Conservation (phyloP, 2,888 invertebrate genomes). For the Lasioglossum lativentre region DNA sequence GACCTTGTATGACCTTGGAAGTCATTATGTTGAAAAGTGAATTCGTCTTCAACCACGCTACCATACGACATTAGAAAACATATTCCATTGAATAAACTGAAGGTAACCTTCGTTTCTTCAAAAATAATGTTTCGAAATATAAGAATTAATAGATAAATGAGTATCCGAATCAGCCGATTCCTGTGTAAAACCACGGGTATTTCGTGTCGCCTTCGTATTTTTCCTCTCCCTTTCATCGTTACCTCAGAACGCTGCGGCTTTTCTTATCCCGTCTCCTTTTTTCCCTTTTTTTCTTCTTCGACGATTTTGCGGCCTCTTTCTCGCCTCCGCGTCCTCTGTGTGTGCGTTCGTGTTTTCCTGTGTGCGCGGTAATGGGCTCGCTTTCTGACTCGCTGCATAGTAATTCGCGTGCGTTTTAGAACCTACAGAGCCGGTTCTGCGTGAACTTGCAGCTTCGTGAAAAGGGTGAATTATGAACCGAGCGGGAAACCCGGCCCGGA, state of each 20-base stretch:
- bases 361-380: constrained; percentile 5
- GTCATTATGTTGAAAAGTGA: too few relatives aligned
- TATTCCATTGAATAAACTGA: too few relatives aligned
- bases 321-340: not conserved
- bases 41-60: too few relatives aligned
- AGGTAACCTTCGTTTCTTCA: too few relatives aligned
- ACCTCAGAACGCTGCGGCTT: not conserved
- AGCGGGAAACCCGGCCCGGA: not conserved
- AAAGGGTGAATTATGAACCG: constrained; percentile 13
- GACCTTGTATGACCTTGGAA: too few relatives aligned
- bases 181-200: not conserved
- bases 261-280: constrained; percentile 9
- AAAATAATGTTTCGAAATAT: too few relatives aligned
- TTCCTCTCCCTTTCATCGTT: constrained; percentile 10
- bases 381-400: constrained; percentile 8
- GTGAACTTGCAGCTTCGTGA: constrained; percentile 2
- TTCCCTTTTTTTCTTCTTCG: not conserved
- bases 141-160: too few relatives aligned
- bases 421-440: not conserved
- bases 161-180: too few relatives aligned
- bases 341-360: not conserved
- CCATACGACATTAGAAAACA: too few relatives aligned
- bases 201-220: not conserved
- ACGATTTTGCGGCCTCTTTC: not conserved
- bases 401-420: constrained; percentile 21